These are phyloP conservation scores for Ophioninae sp. DNA, from an alignment of 2,888 invertebrate genomes.

Conservation along the genomic window DNA sequence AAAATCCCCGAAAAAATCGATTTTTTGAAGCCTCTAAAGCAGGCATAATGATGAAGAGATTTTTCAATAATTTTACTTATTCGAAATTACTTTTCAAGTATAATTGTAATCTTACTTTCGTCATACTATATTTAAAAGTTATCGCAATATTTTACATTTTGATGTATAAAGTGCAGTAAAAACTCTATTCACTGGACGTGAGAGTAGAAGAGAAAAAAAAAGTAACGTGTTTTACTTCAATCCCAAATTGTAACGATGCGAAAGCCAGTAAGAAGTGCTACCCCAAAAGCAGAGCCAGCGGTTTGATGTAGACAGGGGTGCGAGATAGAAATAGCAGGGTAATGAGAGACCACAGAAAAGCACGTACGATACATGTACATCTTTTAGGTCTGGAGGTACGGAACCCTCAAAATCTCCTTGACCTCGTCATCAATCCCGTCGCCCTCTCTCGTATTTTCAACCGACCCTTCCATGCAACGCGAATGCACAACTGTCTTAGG, in stretches of 20 bases:
- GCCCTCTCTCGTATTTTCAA: neutral
- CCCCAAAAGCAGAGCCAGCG: no score
- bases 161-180: no score
- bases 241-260: neutral
- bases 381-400: slow-evolving; percentile 41
- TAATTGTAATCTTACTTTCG: no score
- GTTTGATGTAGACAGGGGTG: neutral
- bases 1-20: no score
- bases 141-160: no score
- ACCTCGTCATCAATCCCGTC: slow-evolving; percentile 53
- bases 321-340: slow-evolving; percentile 41
- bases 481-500: slow-evolving; percentile 59
- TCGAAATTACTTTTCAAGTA: no score
- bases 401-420: slow-evolving; percentile 65
- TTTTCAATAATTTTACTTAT: no score
- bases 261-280: neutral
- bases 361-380: slow-evolving; percentile 20
- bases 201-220: neutral
- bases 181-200: neutral
- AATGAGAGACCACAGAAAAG: slow-evolving; percentile 21
- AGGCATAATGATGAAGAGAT: no score
- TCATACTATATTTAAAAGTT: no score
- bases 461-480: slow-evolving; percentile 8
- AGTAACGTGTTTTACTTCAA: slow-evolving; percentile 9
- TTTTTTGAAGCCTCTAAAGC: no score